Conservation (phyloP, 1,140 invertebrate genomes). For the Belonocnema kinseyi region DNA sequence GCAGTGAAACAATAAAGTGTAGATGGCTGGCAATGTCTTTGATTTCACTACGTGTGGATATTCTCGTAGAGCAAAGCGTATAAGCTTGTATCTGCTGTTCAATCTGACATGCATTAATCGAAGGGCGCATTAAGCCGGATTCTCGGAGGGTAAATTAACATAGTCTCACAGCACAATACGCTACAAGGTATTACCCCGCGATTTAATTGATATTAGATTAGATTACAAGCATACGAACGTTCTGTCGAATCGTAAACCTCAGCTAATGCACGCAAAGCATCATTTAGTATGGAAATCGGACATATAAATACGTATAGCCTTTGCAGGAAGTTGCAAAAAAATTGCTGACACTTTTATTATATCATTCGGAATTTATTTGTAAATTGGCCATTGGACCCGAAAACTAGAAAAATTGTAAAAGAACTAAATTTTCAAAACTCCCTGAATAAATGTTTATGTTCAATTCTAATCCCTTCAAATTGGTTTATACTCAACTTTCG, state of each 20-base stretch:
- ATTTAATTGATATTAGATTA: constrained; percentile 32
- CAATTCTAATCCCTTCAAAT: not conserved
- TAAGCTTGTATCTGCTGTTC: constrained; percentile 23
- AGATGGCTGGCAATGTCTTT: not conserved
- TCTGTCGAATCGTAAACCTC: constrained; percentile 15
- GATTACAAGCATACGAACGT: constrained; percentile 6
- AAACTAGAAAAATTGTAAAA: no score
- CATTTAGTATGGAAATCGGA: not conserved
- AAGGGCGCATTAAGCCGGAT: constrained; percentile 18
- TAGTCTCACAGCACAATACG: constrained; percentile 14
- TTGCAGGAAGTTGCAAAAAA: not conserved
- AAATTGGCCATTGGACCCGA: no score
- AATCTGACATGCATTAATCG: constrained; percentile 21
- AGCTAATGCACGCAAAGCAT: not conserved
- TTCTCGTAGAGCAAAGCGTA: not conserved
- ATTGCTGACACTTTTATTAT: no score
- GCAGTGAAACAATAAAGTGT: not conserved
- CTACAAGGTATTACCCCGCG: not conserved
- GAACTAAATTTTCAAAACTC: no score
- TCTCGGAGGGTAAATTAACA: constrained; percentile 23
- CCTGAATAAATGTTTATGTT: no score
- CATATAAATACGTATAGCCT: not conserved
- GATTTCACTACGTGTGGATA: constrained; percentile 9
- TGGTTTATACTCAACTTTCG: not conserved
- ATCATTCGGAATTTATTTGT: no score